phyloP scores from a whole-genome alignment of 1,140 invertebrate genomes.

The Drosophila arawakana region DNA sequence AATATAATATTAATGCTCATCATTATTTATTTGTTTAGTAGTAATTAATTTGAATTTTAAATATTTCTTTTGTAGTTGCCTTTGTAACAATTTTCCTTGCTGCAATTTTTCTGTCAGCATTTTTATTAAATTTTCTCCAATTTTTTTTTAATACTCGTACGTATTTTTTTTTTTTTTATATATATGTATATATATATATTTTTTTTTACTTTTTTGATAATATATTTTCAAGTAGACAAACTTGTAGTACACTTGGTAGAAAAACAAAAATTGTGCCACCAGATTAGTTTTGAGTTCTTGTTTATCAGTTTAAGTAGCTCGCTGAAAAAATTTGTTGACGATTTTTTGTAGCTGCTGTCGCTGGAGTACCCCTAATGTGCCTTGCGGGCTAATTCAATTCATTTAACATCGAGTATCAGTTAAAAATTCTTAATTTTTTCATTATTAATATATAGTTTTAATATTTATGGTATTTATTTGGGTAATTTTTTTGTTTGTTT shows the following conservation, averaged over 20 bases:
- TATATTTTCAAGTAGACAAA: slow-evolving; percentile 74
- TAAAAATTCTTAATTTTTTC: slow-evolving; percentile 45
- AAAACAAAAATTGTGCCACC: slow-evolving; percentile 81
- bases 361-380: slow-evolving; percentile 73
- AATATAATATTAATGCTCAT: slow-evolving; percentile 74
- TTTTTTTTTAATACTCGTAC: slow-evolving; percentile 54
- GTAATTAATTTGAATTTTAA: slow-evolving; percentile 80
- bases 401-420: slow-evolving; percentile 76
- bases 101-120: slow-evolving; percentile 38
- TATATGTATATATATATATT: slow-evolving; percentile 49
- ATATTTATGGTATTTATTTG: background rate
- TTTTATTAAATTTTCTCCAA: slow-evolving; percentile 31
- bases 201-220: slow-evolving; percentile 48
- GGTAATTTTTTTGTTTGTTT: background rate
- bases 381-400: slow-evolving; percentile 53
- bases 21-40: slow-evolving; percentile 57
- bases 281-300: slow-evolving; percentile 72
- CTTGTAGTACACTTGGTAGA: slow-evolving; percentile 78
- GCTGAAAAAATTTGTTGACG: slow-evolving; percentile 59
- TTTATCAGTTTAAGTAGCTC: slow-evolving; percentile 67
- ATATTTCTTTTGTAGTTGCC: slow-evolving; percentile 60
- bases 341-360: slow-evolving; percentile 72
- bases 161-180: slow-evolving; percentile 38
- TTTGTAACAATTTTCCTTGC: slow-evolving; percentile 57
- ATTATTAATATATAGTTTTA: no score